These are phyloP conservation scores for Syngnathus rostellatus DNA, from an alignment of 2,797 vertebrate species.

Conservation along the genomic window DNA sequence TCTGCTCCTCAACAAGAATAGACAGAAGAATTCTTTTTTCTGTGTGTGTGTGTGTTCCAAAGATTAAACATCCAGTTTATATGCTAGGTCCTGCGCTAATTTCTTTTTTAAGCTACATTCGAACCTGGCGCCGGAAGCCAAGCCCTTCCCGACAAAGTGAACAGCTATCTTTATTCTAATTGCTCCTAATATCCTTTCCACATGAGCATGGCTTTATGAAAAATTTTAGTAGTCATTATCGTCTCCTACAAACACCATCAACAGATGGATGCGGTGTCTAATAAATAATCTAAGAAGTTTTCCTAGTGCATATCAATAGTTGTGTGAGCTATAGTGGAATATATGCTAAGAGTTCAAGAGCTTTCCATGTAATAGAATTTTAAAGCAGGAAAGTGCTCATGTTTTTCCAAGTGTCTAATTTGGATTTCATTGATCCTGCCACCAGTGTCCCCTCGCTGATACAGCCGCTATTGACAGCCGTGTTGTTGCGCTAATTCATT, in stretches of 20 bases:
- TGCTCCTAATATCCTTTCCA: constrained; percentile 6
- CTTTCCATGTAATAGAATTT: constrained; percentile 49
- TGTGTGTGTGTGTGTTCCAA: no score
- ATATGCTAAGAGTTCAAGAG: constrained; percentile 41
- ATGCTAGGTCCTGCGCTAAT: background rate
- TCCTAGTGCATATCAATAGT: constrained; percentile 36
- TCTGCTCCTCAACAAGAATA: background rate
- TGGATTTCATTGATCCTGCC: constrained; percentile 61
- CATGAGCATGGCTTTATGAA: background rate
- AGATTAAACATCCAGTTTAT: background rate
- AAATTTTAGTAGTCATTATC: constrained; percentile 2
- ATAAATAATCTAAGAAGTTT: constrained; percentile 33
- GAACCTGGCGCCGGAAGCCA: background rate
- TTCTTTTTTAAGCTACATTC: background rate
- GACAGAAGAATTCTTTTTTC: background rate
- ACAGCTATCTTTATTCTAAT: constrained; percentile 1
- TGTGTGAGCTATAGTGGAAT: constrained; percentile 26
- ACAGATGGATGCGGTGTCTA: background rate
- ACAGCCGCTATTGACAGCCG: constrained; percentile 63
- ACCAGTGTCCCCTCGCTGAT: constrained; percentile 51
- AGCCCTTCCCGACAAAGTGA: background rate
- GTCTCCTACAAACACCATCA: constrained; percentile 16
- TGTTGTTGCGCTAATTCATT: constrained; percentile 67
- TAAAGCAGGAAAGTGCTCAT: constrained; percentile 38
- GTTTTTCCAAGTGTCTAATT: constrained; percentile 49